phyloP scores from a whole-genome alignment of 2,113 vertebrate species.

The Erinaceus europaeus region DNA sequence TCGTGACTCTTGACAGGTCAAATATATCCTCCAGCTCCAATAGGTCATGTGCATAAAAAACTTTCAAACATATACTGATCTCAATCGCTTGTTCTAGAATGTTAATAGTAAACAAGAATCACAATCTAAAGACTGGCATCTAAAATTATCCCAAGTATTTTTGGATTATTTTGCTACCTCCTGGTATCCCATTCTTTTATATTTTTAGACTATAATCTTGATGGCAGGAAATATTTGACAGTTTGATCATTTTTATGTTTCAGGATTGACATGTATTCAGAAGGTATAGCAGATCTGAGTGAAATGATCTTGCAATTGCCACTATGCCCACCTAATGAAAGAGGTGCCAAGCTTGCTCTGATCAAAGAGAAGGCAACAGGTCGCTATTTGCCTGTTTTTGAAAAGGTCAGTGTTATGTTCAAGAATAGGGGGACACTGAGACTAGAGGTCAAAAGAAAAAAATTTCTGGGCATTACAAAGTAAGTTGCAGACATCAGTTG shows the following conservation, averaged over 20 bases:
- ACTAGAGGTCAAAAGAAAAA: background rate
- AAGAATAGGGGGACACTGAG: background rate
- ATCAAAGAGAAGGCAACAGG: constrained; percentile 77
- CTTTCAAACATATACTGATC: background rate
- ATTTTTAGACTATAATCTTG: background rate
- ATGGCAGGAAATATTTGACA: background rate
- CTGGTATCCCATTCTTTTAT: background rate
- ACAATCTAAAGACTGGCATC: too few relatives aligned
- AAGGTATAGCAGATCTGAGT: constrained; percentile 82
- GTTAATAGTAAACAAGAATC: too few relatives aligned
- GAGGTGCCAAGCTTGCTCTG: constrained; percentile 57
- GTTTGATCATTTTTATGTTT: constrained; percentile 43
- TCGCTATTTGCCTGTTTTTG: constrained; percentile 84
- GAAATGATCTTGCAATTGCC: constrained; percentile 73
- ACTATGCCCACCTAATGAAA: constrained; percentile 58
- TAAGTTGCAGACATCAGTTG: background rate
- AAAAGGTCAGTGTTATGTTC: constrained; percentile 80
- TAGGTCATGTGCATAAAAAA: background rate
- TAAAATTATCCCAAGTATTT: background rate
- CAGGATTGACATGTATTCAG: constrained; percentile 88
- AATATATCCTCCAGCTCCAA: background rate
- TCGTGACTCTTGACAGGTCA: background rate
- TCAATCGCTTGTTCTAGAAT: background rate
- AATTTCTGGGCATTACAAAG: background rate
- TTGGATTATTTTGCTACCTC: background rate